Evolutionary conservation across 2,113 vertebrate genomes (phyloP).

Genomic region (Corythornis madagascariensis): DNA sequence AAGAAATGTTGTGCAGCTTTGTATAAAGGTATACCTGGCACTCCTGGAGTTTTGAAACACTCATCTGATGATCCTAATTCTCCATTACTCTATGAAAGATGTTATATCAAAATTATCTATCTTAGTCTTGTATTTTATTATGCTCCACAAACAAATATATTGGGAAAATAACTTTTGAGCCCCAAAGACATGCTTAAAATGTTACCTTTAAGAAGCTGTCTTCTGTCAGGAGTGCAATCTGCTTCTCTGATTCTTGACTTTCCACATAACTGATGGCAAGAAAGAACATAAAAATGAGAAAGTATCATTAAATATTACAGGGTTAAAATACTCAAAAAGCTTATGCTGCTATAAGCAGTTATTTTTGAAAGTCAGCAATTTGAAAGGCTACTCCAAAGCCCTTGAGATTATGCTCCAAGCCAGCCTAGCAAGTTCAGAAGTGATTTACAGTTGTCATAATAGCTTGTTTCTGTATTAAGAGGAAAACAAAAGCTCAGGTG

Average conservation of each 20-base stretch:
- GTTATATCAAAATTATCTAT: background rate
- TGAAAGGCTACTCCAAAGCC: background rate
- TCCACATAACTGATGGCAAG: slow-evolving; percentile 84
- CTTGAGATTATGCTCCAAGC: background rate
- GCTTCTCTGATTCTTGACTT: slow-evolving; percentile 81
- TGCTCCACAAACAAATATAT: background rate
- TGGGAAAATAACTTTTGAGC: background rate
- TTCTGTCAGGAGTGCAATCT: slow-evolving; percentile 79
- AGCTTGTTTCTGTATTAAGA: background rate
- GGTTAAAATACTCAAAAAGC: background rate
- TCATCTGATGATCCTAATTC: background rate
- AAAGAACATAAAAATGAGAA: background rate
- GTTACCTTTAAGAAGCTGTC: slow-evolving; percentile 88
- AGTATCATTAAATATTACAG: background rate
- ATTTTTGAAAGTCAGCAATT: background rate
- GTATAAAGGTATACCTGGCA: background rate
- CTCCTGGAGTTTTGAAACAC: background rate
- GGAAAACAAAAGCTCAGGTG: background rate
- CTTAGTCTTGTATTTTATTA: background rate
- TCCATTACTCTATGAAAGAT: background rate
- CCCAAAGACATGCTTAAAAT: background rate
- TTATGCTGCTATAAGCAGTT: background rate
- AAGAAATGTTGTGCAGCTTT: background rate
- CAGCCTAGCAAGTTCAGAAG: background rate
- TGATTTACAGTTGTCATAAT: background rate